Evolutionary conservation across 2,113 vertebrate genomes (phyloP).

Genomic region (Forbesichthys agassizii): DNA sequence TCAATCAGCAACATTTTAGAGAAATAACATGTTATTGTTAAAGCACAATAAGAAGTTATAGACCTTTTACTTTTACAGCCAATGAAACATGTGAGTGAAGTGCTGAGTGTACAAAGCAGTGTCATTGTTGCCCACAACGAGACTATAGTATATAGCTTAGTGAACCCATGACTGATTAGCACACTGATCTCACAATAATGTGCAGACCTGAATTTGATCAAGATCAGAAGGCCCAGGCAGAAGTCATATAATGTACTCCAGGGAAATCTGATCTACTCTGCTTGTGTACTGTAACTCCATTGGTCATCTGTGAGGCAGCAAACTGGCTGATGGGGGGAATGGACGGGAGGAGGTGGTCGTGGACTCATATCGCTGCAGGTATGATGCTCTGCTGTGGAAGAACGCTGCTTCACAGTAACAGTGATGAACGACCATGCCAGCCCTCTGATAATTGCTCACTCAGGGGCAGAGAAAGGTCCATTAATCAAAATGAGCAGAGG

Average conservation of each 20-base stretch:
- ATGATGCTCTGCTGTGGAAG: slow-evolving; percentile 61
- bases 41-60: no score
- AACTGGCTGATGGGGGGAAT: slow-evolving; percentile 16
- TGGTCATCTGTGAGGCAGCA: not conserved
- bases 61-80: no score
- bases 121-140: slow-evolving; percentile 18
- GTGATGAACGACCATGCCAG: slow-evolving; percentile 80
- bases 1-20: no score
- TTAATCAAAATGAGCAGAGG: slow-evolving; percentile 79
- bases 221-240: slow-evolving; percentile 7
- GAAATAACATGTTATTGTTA: no score
- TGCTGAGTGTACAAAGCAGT: slow-evolving; percentile 25
- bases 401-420: slow-evolving; percentile 67
- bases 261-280: slow-evolving; percentile 49
- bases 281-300: slow-evolving; percentile 16
- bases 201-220: slow-evolving; percentile 42
- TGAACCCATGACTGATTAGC: slow-evolving; percentile 25
- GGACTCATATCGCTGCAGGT: slow-evolving; percentile 46
- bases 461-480: slow-evolving; percentile 81
- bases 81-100: not conserved
- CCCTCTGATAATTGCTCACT: slow-evolving; percentile 83
- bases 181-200: slow-evolving; percentile 45
- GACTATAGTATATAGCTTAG: slow-evolving; percentile 30
- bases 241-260: slow-evolving; percentile 30
- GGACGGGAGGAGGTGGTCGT: slow-evolving; percentile 17